Conservation (phyloP, 2,888 invertebrate species). For the Pachliopta kotzebuea region DNA sequence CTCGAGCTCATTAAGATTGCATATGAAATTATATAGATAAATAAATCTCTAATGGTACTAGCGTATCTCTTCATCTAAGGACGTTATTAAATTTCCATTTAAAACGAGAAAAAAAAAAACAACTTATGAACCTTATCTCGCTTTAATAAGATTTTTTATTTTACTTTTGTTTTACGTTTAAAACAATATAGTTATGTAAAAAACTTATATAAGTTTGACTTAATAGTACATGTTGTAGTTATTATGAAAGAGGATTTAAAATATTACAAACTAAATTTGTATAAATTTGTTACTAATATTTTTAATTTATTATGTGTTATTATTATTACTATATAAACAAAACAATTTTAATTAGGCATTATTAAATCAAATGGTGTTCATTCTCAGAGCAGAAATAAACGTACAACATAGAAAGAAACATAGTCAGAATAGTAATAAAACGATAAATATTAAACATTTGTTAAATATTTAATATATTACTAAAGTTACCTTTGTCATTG, state of each 20-base stretch:
- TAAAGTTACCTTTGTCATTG: constrained; percentile 25
- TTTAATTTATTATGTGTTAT: too few species aligned
- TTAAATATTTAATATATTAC: background rate
- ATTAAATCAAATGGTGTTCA: too few species aligned
- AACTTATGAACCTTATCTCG: background rate
- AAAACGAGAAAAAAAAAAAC: constrained; percentile 14
- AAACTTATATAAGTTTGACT: too few species aligned
- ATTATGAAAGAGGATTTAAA: too few species aligned
- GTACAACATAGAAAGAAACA: too few species aligned
- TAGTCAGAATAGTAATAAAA: background rate
- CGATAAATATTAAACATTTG: background rate
- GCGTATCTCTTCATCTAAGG: constrained; percentile 25
- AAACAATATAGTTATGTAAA: background rate
- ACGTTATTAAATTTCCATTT: constrained; percentile 25
- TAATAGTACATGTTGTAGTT: too few species aligned
- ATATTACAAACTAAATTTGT: too few species aligned
- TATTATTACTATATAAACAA: too few species aligned
- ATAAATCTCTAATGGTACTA: constrained; percentile 14
- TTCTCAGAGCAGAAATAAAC: too few species aligned
- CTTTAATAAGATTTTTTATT: background rate
- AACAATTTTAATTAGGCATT: too few species aligned
- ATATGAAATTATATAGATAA: constrained; percentile 27
- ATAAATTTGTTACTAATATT: too few species aligned
- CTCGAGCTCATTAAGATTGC: constrained; percentile 22
- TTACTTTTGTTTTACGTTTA: background rate